Evolutionary conservation across 2,113 vertebrate species (phyloP), one percentile per base, ranked within the genome.

Genomic region (Dipodomys merriami): DNA sequence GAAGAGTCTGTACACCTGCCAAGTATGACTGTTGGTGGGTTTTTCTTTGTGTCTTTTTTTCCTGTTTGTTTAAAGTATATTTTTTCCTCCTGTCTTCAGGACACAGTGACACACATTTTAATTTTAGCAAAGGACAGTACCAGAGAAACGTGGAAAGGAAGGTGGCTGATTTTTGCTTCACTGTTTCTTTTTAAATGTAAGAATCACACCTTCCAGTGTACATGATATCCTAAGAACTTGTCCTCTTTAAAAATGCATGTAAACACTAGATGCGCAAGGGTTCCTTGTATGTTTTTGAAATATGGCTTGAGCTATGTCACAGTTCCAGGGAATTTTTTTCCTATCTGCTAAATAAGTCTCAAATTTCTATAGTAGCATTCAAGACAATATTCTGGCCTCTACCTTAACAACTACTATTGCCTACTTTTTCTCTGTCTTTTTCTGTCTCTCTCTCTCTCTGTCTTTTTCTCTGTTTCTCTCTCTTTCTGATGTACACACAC

Each of bases 11-110:
- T 73, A 92, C 96, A 96, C 95, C 96, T 96, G 96, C 73, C 53
- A 72, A 18, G 6, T 53, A 15, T 27, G 84, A 83, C 94, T 95
- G 94, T 94, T 97, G 83, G 94, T 97, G 96, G 96, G 91, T 96
- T 97, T 96, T 93, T 60, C 67, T 95, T 84, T 72, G 62, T 68
- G 88, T 44, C 25, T 79, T 46, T 73, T 93, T 81, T 72, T 95
- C 39, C 80, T 81, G 53, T 94, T 92, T 96, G 68, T 78, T 91
- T 91, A 83, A 91, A 89, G 90, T 87, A 18, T 35, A n/a, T 49
- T 77, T 90, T 93, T 90, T 27, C 62, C 35, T 88, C 44, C 23
- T 53, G 39, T 39, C 57, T 92, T 91, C 85, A 65, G 83, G 83
- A 79, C 73, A 92, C 7, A 49, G 49, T 95, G 91, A 93, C 92